Evolutionary conservation across 2,113 vertebrate genomes (phyloP).

Genomic region (Otocyon megalotis): DNA sequence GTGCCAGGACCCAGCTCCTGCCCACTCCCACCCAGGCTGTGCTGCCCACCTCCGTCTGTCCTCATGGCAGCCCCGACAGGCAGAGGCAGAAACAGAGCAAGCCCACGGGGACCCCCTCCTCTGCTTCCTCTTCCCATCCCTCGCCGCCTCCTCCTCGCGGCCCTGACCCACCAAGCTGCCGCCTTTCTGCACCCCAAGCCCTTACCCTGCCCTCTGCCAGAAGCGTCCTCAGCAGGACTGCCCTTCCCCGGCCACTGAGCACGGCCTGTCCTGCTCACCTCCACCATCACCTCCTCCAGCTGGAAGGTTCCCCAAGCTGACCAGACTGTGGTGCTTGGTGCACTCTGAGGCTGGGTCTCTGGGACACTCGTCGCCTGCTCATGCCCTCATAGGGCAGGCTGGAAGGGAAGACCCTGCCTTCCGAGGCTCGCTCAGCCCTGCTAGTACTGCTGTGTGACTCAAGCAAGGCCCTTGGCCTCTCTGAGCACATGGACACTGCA

Average conservation of each 20-base stretch:
- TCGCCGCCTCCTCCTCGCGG: rapidly evolving
- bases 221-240: rapidly evolving
- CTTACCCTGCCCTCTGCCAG: rapidly evolving
- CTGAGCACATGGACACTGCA: rapidly evolving
- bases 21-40: rapidly evolving
- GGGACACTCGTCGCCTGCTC: neutral
- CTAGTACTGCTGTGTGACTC: neutral
- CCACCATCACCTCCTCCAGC: rapidly evolving
- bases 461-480: neutral
- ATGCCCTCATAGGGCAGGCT: neutral
- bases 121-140: no score
- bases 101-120: rapidly evolving
- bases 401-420: neutral
- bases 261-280: rapidly evolving
- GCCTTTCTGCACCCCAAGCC: rapidly evolving
- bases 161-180: rapidly evolving
- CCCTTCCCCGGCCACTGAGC: rapidly evolving
- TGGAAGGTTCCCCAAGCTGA: neutral
- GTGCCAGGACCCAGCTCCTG: neutral
- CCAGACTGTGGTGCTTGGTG: rapidly evolving
- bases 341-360: neutral
- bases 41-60: rapidly evolving
- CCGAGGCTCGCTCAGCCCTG: no score
- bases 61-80: neutral
- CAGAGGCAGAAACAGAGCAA: neutral